Base-by-base conservation (phyloP, 1,140 invertebrate species). In the Nephotettix cincticeps region DNA sequence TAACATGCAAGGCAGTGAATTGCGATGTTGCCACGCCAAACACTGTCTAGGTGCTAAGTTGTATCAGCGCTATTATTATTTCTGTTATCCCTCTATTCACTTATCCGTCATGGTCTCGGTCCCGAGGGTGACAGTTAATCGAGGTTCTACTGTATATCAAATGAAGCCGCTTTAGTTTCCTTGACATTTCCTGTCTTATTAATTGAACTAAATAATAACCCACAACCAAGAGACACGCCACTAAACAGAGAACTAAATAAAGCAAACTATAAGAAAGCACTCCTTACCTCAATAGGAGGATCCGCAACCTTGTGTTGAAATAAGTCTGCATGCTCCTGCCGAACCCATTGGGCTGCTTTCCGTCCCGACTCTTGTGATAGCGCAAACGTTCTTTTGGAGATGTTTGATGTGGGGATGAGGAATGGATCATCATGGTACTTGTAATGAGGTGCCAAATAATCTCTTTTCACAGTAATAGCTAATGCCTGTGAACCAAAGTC, bases 351-450 rank as follows among this genome's bases (percentile, higher is more conserved):
- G 1, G 95, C 95, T 51, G 95, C 90, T 83, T 94, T 96, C 63
- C 87, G 86, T 4, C 95, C 95, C 27, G 94, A 87, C 80, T 96
- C 94, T 78, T 91, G 89, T 3, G 94, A 86, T 73, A 98, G 79
- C 6, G 92, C 88, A 83, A 85, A 96, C 0, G 84, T 81, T 73
- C 93, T 80, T 81, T 95, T 92, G 3, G 84, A 80, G 47, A 83
- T 77, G 81, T 90, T 91, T n/a, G 91, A 93, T 56, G 83, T 79
- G n/a, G 95, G 95, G 75, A 91, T 91, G 1, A 97, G 82, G 79
- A 85, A 96, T 3, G 95, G 94, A 83, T 97, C 95, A 86, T 97
- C 94, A 77, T 93, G 90, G 79, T 89, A 97, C 79, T 92, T 93
- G 78, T 93, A 96, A 80, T 93, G 89, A 23, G 92, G 83, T n/a